Evolutionary conservation across 2,113 vertebrate genomes (phyloP).

Genomic region (Lamprotornis superbus): DNA sequence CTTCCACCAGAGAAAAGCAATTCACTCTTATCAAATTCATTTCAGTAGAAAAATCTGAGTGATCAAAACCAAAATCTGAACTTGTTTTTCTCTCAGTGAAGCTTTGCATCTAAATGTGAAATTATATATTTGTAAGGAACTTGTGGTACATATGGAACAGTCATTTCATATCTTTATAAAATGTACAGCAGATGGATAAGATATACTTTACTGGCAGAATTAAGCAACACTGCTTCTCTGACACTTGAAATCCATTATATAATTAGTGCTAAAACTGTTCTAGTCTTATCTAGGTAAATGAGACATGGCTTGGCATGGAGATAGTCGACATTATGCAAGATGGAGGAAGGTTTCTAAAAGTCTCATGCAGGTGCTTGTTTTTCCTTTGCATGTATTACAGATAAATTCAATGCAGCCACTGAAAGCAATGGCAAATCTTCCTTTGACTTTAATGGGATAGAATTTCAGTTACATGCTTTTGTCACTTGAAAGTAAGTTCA

Average conservation of each 20-base stretch:
- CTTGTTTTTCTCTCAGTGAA: not conserved
- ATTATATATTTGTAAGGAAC: not conserved
- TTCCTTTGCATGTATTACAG: not conserved
- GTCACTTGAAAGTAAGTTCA: not conserved
- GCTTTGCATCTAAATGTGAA: slow-evolving; percentile 6
- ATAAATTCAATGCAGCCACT: not conserved
- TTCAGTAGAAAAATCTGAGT: slow-evolving; percentile 3
- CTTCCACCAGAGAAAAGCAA: not conserved
- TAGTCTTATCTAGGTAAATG: not conserved
- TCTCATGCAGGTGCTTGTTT: not conserved
- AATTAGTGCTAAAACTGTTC: not conserved
- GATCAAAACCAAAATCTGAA: slow-evolving; percentile 3
- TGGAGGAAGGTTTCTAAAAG: not conserved
- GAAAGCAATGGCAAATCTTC: not conserved
- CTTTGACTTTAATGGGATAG: not conserved
- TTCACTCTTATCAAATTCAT: not conserved
- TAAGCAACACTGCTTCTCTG: not conserved
- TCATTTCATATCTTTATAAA: not conserved
- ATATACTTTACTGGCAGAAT: not conserved
- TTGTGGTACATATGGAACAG: not conserved
- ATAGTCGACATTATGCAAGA: not conserved
- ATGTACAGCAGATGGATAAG: not conserved
- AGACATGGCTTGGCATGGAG: not conserved
- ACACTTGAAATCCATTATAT: not conserved
- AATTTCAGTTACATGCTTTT: not conserved